A percentile compares a stretch with the other conserved stretches of the same genome.
These are phyloP conservation scores for Vireo griseus DNA, from an alignment of 2,797 vertebrate genomes.

Conservation along the genomic window DNA sequence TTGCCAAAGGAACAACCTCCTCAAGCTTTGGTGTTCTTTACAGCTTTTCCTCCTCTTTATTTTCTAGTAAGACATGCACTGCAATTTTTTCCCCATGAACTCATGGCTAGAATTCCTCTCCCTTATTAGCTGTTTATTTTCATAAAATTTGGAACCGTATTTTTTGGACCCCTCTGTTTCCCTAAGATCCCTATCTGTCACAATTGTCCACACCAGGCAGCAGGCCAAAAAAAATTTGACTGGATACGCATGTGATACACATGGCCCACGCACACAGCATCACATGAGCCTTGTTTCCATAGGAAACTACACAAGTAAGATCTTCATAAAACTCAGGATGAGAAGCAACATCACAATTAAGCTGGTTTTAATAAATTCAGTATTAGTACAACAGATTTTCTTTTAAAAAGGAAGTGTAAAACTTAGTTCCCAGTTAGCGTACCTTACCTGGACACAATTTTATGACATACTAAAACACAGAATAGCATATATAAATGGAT, in stretches of 20 bases:
- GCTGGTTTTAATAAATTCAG: not conserved
- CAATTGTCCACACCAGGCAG: not conserved
- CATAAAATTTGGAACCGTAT: not conserved
- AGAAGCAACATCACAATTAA: not conserved
- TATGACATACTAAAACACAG: not conserved
- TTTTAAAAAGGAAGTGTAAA: not conserved
- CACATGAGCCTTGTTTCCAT: not conserved
- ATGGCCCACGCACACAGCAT: accelerated
- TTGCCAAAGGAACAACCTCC: not conserved
- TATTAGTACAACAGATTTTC: not conserved
- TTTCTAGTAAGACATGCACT: not conserved
- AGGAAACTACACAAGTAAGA: not conserved
- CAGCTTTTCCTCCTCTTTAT: not conserved
- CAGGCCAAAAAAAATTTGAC: not conserved
- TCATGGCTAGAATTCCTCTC: not conserved
- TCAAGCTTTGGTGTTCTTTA: not conserved
- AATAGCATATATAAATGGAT: not conserved
- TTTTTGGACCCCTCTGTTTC: not conserved
- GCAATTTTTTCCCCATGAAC: not conserved
- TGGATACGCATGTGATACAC: not conserved
- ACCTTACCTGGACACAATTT: not conserved
- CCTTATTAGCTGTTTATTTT: not conserved
- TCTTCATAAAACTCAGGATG: not conserved
- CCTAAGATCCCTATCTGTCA: not conserved
- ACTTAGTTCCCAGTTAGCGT: not conserved